phyloP scores from a whole-genome alignment of 2,797 vertebrate genomes.

The Centroberyx gerrardi region DNA sequence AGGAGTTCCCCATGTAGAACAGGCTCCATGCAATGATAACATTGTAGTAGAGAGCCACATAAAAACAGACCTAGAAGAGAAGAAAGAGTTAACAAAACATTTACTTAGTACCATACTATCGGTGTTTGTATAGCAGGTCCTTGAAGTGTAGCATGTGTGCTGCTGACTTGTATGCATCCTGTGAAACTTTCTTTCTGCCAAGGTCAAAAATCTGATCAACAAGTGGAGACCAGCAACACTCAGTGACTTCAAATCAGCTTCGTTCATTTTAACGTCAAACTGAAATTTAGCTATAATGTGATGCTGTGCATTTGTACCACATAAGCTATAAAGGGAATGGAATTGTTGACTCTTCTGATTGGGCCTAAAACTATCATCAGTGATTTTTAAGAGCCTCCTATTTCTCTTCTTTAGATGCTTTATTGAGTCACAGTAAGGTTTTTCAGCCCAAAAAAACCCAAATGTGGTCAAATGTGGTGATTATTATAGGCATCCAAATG shows the following conservation, averaged over 20 bases:
- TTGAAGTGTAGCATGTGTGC: slow-evolving; percentile 14
- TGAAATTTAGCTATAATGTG: neutral
- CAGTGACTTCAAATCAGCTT: neutral
- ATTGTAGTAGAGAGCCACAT: slow-evolving; percentile 91
- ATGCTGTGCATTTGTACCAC: neutral
- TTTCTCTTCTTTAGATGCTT: no score
- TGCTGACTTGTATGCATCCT: neutral
- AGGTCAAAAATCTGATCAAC: slow-evolving; percentile 14
- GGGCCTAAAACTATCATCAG: neutral
- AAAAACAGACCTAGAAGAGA: slow-evolving; percentile 87
- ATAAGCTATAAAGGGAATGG: neutral
- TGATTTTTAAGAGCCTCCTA: no score
- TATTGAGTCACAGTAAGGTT: neutral
- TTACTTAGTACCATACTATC: neutral
- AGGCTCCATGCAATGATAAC: slow-evolving; percentile 91
- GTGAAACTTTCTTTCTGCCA: neutral
- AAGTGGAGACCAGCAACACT: neutral
- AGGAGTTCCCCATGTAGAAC: slow-evolving; percentile 90
- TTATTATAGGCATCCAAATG: neutral
- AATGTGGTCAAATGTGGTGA: neutral
- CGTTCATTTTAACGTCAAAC: neutral
- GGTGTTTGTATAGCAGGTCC: slow-evolving; percentile 35
- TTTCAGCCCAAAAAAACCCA: slow-evolving; percentile 6
- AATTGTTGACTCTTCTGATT: neutral
- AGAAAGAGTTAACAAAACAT: slow-evolving; percentile 23